phyloP scores from a whole-genome alignment of 1,140 invertebrate genomes.

The Apis cerana region DNA sequence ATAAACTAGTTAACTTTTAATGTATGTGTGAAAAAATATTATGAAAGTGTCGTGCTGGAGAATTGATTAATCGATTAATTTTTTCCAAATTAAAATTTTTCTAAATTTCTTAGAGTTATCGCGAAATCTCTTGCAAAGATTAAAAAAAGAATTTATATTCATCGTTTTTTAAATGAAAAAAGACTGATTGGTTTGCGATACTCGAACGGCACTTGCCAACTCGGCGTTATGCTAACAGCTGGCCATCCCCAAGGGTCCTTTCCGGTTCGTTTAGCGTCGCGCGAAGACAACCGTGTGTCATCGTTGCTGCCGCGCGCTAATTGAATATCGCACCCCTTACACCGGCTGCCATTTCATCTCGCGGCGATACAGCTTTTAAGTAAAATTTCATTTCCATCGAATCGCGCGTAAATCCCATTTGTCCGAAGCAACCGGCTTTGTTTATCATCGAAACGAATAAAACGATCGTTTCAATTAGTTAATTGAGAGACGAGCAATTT shows the following conservation, averaged over 20 bases:
- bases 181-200: neutral
- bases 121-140: too few relatives aligned
- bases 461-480: conserved; percentile 45
- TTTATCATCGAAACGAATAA: conserved; percentile 19
- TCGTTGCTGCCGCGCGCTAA: conserved; percentile 40
- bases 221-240: conserved; percentile 32
- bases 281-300: conserved; percentile 50
- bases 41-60: too few relatives aligned
- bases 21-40: too few relatives aligned
- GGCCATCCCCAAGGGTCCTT: conserved; percentile 49
- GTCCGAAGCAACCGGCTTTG: neutral
- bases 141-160: neutral
- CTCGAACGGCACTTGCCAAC: neutral
- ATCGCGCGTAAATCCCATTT: neutral
- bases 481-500: conserved; percentile 22
- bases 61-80: too few relatives aligned
- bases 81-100: too few relatives aligned
- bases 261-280: conserved; percentile 37
- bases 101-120: too few relatives aligned
- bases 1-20: too few relatives aligned
- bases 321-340: conserved; percentile 49
- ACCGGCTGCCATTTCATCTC: conserved; percentile 6
- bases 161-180: neutral
- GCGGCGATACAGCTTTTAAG: conserved; percentile 32
- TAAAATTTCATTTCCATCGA: conserved; percentile 36